Evolutionary conservation across 2,888 invertebrate genomes (phyloP).

Genomic region (Ecdyonurus torrentis): DNA sequence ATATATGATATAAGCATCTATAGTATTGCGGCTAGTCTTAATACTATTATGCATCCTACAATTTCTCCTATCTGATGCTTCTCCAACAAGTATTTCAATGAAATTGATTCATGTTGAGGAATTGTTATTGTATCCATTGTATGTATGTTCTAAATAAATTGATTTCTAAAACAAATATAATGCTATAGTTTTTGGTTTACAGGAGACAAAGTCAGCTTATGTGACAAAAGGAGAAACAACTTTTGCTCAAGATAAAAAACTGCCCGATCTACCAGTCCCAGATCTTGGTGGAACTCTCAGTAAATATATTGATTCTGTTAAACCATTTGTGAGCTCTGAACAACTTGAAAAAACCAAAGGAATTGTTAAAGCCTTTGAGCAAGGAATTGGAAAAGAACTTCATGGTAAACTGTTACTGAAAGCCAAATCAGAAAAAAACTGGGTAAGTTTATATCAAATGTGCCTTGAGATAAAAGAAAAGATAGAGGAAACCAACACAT

Average conservation of each 20-base stretch:
- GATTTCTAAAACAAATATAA: no score
- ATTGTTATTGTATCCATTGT: no score
- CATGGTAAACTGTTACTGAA: conserved; percentile 29
- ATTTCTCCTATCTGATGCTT: no score
- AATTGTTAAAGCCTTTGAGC: conserved; percentile 31
- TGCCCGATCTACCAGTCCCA: conserved; percentile 37
- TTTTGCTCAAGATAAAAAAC: conserved; percentile 31
- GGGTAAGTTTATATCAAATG: conserved; percentile 24
- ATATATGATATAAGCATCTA: no score
- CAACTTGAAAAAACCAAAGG: conserved; percentile 28
- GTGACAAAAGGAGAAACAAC: conserved; percentile 20
- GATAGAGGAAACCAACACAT: no score
- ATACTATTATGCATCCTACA: no score
- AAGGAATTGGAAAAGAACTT: conserved; percentile 30
- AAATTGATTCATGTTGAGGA: no score
- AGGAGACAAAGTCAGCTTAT: neutral
- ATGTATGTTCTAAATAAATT: no score
- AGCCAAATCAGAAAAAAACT: conserved; percentile 31
- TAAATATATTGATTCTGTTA: conserved; percentile 33
- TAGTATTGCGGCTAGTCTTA: no score
- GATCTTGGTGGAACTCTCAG: conserved; percentile 31
- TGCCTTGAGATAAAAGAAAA: no score
- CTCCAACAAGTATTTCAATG: no score
- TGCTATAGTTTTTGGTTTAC: no score
- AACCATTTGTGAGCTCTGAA: conserved; percentile 28